phyloP scores from a whole-genome alignment of 2,888 invertebrate species.

The Rapana venosa region DNA sequence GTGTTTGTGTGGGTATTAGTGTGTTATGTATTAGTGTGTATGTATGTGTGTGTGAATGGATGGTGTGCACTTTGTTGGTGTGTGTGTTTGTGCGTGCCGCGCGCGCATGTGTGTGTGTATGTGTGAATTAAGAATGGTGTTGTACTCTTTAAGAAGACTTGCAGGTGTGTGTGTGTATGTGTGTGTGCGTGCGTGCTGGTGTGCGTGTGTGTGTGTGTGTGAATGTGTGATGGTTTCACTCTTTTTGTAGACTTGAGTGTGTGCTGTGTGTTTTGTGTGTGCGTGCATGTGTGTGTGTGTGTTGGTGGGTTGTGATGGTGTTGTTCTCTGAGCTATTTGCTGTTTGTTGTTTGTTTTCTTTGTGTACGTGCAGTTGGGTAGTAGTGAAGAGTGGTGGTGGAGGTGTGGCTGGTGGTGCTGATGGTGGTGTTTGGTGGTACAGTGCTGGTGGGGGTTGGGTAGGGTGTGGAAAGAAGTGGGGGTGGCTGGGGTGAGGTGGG shows the following conservation, averaged over 20 bases:
- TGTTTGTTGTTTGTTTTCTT: no score
- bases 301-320: no score
- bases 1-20: background rate
- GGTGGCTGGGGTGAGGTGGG: no score
- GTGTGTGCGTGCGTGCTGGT: background rate
- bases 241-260: no score
- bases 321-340: no score
- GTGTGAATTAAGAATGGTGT: no score
- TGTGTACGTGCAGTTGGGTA: no score
- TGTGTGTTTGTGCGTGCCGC: background rate
- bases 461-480: no score
- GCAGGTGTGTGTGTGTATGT: conserved; percentile 1
- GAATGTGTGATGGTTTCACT: background rate
- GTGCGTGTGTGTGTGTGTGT: conserved; percentile 2
- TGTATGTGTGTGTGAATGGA: background rate
- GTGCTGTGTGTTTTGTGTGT: no score
- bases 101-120: background rate
- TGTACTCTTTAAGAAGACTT: no score
- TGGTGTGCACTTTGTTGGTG: background rate
- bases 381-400: background rate
- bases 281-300: no score
- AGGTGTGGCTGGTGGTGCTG: background rate
- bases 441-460: background rate
- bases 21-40: background rate
- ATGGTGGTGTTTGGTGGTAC: background rate